A percentile compares a stretch with the other conserved stretches of the same genome.
These are phyloP conservation scores for Tachina grossa DNA, from an alignment of 2,888 invertebrate genomes.

Conservation along the genomic window DNA sequence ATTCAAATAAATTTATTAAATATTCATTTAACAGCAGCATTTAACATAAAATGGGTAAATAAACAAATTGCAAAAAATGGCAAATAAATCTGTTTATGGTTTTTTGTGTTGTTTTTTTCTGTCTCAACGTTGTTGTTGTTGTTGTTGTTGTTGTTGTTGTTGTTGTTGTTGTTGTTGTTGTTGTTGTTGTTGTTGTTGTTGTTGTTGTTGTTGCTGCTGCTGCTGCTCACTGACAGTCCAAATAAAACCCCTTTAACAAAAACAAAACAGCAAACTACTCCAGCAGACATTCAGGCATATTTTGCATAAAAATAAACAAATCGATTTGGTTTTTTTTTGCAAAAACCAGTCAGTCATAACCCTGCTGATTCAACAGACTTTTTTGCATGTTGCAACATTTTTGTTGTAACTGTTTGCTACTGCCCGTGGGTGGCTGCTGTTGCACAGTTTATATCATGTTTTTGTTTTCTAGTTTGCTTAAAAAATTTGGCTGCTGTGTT, in stretches of 20 bases:
- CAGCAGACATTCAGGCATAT: conserved; percentile 51
- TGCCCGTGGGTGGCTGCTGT: conserved; percentile 31
- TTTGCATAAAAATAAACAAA: conserved; percentile 32
- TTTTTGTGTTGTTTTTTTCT: background rate
- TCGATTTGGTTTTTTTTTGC: conserved; percentile 32
- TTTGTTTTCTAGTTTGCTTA: background rate
- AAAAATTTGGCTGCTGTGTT: background rate
- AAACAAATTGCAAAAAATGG: conserved; percentile 23
- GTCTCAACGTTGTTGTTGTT: conserved; percentile 4
- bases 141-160: conserved; percentile 32
- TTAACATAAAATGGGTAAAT: conserved; percentile 43
- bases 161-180: conserved; percentile 36
- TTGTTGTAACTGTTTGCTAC: background rate
- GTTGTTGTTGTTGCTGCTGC: conserved; percentile 33
- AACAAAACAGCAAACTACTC: background rate
- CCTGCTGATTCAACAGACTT: conserved; percentile 35
- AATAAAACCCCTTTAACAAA: conserved; percentile 3
- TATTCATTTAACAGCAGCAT: conserved; percentile 58
- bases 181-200: conserved; percentile 32
- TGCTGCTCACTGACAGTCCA: conserved; percentile 20
- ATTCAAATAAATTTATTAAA: conserved; percentile 67
- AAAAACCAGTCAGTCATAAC: conserved; percentile 20
- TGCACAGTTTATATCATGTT: conserved; percentile 17
- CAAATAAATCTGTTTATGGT: conserved; percentile 26
- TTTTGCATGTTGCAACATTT: conserved; percentile 48